A percentile compares a stretch with the other conserved stretches of the same genome.
Evolutionary conservation across 2,888 invertebrate genomes (phyloP).

Genomic region (Rugalucina vietnamica): DNA sequence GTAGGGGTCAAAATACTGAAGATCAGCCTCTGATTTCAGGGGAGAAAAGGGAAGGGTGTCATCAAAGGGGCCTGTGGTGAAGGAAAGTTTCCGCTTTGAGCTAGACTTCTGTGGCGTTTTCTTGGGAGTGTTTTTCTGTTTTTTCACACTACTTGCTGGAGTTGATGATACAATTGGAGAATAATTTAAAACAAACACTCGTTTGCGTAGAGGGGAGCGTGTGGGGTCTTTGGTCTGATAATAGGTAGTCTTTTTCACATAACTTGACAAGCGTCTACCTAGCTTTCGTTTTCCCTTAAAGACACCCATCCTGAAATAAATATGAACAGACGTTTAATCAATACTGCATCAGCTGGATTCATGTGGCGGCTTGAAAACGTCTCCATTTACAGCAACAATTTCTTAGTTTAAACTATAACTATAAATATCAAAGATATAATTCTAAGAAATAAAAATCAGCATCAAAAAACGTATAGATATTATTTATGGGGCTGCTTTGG

Average conservation of each 20-base stretch:
- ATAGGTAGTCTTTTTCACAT: not conserved
- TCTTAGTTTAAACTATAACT: too few species aligned
- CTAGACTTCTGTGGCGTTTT: not conserved
- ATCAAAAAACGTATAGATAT: too few species aligned
- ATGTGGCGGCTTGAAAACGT: too few species aligned
- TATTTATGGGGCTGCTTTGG: too few species aligned
- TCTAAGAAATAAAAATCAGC: too few species aligned
- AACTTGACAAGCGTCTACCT: not conserved
- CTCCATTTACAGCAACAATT: too few species aligned
- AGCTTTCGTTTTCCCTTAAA: not conserved
- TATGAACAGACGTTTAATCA: too few species aligned
- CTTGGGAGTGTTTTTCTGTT: not conserved
- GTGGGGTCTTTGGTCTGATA: not conserved
- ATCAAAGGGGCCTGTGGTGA: not conserved
- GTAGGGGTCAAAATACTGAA: not conserved
- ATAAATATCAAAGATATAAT: too few species aligned
- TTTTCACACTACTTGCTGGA: not conserved
- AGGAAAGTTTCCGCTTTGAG: not conserved
- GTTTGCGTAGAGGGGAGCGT: not conserved
- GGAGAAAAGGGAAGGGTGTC: not conserved
- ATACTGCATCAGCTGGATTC: too few species aligned
- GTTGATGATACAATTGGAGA: not conserved
- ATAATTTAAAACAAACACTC: not conserved
- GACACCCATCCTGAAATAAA: too few species aligned
- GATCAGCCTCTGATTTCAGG: not conserved